Evolutionary conservation across 1,140 invertebrate species (phyloP), one percentile per base, ranked within the genome.

Genomic region (Heliothis subflexa): DNA sequence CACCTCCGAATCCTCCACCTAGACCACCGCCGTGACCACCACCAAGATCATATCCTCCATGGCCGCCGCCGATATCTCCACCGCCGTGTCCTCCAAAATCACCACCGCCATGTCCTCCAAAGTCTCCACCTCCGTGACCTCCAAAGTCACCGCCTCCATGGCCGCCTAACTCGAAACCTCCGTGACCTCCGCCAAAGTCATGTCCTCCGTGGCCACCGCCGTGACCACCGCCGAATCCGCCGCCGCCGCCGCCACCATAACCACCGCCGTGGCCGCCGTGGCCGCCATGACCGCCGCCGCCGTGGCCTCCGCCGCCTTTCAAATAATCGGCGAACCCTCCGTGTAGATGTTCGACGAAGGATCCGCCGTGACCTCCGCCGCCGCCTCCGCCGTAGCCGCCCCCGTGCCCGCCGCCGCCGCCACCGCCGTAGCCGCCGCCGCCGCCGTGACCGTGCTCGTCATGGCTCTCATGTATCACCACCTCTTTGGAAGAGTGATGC

Each of bases 381-480:
- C 74, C 33, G 45, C 81, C 80, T 50, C 81, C 84, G 16, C 78
- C 82, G 3, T 83, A 68, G 0, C 84, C 83, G 47, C 76, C 74
- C 4, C 84, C 84, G 72, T 75, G 50, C 12, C 83, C 81, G 1
- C 75, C 72, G 16, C 80, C 77, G 14, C 71, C 80, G 40, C 81
- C 81, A 5, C 82, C 83, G 10, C 80, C 80, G 45, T 68, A 52
- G 4, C 81, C 74, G 16, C 79, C 78, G 28, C 84, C 85, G 2
- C 87, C 88, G 10, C 86, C 87, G 66, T 84, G 82, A 1, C 85
- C 88, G 72, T 87, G 83, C n/a, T 89, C 84, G 2, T 89, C 89
- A 75, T 92, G 91, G 62, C 91, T 84, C 68, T 92, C 89, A 62
- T 92, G 90, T 25, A 91, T 86, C 68, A 93, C 81, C n/a, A 92